Base-by-base conservation (phyloP, 2,797 vertebrate genomes). In the Mus minutoides region DNA sequence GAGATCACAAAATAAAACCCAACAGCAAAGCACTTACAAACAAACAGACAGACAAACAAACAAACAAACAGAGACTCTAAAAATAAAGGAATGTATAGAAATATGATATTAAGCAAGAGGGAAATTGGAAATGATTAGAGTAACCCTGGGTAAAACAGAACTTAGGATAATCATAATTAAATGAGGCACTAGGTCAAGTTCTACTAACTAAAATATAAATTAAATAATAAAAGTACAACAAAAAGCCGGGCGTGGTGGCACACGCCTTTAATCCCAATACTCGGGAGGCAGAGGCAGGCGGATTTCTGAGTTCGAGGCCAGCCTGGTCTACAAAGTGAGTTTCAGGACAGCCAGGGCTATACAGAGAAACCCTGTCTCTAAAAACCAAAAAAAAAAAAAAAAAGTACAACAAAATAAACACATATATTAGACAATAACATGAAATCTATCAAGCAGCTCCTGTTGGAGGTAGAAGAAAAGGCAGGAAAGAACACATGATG, bases 161-260 rank as follows among this genome's bases (percentile, higher is more conserved):
- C 60, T 40, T 16, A 97, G 82, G 62, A 24, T 31, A 92, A 94
- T 90, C 4, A 67, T 52, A 80, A 93, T 87, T 88, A 94, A 94
- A 64, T 84, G 76, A n/a, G 37, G 86, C 1, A 94, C 24, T 43
- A 71, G 46, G 13, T 78, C 17, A 89, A 69, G 11, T 90, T 94
- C 64, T 75, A 89, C 52, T 78, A 91, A 77, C 80, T 67, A 94
- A 85, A 87, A 93, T 73, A 43, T 52, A 94, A 80, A 69, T 71
- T 14, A 13, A 3, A 83, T 75, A 62, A 91, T n/a, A 92, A 94
- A 92, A 91, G 54, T 9, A 69, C 2, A 90, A 71, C 73, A 75
- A 94, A 95, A 79, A n/a, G n/a, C n/a, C n/a, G n/a, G n/a, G n/a
- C n/a, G n/a, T n/a, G n/a, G n/a, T n/a, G n/a, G n/a, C n/a, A n/a